A percentile compares a stretch with the other conserved stretches of the same genome.
phyloP scores from a whole-genome alignment of 2,888 invertebrate genomes.

The Pollenia amentaria region DNA sequence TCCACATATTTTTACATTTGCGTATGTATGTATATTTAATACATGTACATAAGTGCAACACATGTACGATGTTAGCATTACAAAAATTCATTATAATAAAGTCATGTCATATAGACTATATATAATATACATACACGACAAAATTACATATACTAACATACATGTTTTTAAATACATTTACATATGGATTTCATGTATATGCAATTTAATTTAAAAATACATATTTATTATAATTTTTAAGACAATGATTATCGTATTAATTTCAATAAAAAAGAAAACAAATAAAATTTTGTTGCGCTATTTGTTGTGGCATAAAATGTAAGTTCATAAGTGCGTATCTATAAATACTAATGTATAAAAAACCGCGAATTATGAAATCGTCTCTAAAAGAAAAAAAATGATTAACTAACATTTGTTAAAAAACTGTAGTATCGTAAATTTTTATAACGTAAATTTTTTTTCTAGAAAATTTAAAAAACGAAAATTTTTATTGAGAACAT shows the following conservation, averaged over 20 bases:
- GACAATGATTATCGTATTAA: conserved; percentile 9
- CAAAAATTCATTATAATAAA: background rate
- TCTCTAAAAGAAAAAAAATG: background rate
- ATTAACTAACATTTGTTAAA: background rate
- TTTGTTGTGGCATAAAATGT: no score
- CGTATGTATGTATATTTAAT: no score
- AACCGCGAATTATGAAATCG: no score
- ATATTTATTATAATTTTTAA: conserved; percentile 8
- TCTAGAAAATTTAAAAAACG: no score
- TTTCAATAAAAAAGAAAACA: background rate
- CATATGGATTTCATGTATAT: background rate
- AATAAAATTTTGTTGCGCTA: no score
- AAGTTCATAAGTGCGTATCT: no score
- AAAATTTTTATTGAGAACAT: no score
- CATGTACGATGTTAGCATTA: background rate
- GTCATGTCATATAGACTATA: conserved; percentile 13
- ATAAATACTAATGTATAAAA: no score
- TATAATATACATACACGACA: background rate
- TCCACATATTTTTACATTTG: no score
- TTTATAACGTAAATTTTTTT: no score
- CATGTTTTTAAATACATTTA: background rate
- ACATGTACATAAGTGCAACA: background rate
- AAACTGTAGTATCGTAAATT: no score
- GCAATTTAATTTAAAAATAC: background rate
- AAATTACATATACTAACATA: background rate